These are phyloP conservation scores for Epirrhoe alternata DNA, from an alignment of 2,888 invertebrate genomes.

Conservation along the genomic window DNA sequence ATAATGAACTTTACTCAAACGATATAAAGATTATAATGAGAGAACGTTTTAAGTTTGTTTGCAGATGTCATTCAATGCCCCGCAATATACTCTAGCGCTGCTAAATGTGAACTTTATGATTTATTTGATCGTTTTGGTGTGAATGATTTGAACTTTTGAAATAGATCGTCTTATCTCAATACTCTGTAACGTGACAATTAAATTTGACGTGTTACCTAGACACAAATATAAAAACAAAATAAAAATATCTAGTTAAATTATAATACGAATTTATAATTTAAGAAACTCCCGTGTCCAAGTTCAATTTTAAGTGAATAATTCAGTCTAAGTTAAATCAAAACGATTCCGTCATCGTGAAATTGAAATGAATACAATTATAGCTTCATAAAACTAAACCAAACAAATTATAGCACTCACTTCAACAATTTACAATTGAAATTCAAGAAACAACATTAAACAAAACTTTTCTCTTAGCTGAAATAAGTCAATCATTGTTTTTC, in stretches of 20 bases:
- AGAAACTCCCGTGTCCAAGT: not conserved
- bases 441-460: slow-evolving; percentile 56
- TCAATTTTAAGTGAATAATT: slow-evolving; percentile 38
- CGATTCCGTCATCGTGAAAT: slow-evolving; percentile 31
- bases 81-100: slow-evolving; percentile 39
- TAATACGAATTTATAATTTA: not conserved
- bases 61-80: slow-evolving; percentile 47
- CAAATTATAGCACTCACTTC: slow-evolving; percentile 51
- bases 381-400: slow-evolving; percentile 47
- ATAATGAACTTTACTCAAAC: slow-evolving; percentile 21
- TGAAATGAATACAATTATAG: slow-evolving; percentile 34
- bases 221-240: too few species aligned
- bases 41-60: slow-evolving; percentile 31
- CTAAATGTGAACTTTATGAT: slow-evolving; percentile 8
- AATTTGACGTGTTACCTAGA: too few species aligned
- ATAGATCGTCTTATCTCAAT: not conserved
- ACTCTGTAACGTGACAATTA: not conserved
- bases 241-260: not conserved
- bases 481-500: slow-evolving; percentile 46
- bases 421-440: slow-evolving; percentile 61
- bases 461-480: slow-evolving; percentile 61
- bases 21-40: slow-evolving; percentile 19
- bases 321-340: slow-evolving; percentile 31
- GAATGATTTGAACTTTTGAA: not conserved
- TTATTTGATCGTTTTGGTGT: not conserved